phyloP scores from a whole-genome alignment of 2,113 vertebrate genomes.

The Hippocampus comes region DNA sequence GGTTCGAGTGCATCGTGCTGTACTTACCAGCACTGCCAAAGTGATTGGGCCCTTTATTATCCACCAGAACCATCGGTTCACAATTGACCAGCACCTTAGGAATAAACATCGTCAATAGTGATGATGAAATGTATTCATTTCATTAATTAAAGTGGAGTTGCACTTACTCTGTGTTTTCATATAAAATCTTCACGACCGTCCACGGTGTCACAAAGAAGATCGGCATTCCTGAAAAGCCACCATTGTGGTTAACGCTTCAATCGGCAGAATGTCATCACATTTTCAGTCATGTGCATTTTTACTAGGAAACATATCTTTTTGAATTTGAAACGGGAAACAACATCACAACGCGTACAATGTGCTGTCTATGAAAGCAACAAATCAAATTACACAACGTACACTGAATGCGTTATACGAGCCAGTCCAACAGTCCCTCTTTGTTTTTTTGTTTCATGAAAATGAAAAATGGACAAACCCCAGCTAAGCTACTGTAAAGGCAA shows the following conservation, averaged over 20 bases:
- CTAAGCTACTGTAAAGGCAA: constrained; percentile 57
- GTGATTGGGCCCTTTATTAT: constrained; percentile 88
- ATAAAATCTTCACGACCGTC: constrained; percentile 76
- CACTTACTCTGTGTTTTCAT: constrained; percentile 86
- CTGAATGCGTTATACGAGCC: background rate
- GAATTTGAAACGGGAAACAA: too few species aligned
- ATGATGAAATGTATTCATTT: background rate
- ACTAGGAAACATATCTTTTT: too few species aligned
- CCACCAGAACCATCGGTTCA: constrained; percentile 86
- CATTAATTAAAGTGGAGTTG: background rate
- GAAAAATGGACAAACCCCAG: constrained; percentile 28
- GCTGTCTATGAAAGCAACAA: background rate
- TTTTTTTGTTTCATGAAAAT: background rate
- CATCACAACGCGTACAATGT: background rate
- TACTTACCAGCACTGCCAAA: constrained; percentile 84
- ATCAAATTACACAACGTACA: background rate
- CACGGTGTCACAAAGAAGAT: constrained; percentile 85
- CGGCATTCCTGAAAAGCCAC: constrained; percentile 76
- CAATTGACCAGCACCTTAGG: constrained; percentile 85
- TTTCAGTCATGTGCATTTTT: background rate
- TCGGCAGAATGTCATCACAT: background rate
- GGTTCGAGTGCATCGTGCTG: too few species aligned
- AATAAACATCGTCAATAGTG: background rate
- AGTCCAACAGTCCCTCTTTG: background rate
- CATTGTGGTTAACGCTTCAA: too few species aligned